Evolutionary conservation across 2,113 vertebrate genomes (phyloP), one percentile per base, ranked within the genome.

Genomic region (Varanus salvator): DNA sequence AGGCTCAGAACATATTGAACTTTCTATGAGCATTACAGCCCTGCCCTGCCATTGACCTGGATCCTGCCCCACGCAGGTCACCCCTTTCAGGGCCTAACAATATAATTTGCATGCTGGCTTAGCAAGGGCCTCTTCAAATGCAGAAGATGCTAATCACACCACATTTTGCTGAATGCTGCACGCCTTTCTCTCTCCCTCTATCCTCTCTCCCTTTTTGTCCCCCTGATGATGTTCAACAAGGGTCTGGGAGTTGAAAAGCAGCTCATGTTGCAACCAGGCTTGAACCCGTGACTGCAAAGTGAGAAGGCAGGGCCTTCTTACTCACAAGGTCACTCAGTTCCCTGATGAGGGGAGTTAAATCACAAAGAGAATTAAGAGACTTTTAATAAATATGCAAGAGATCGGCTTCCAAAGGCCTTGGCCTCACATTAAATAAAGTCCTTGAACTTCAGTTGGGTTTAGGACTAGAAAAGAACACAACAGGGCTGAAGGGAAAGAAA

Each of bases 41-140:
- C 82, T 82, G 94, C 92, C 94, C 95, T 34, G 90, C 83, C 0
- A 3, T 88, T 94, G 94, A 90, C 92, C 96, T 82, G 21, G 86
- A 72, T 86, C 87, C 92, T 84, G 93, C 64, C 21, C 54, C 0
- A 78, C 85, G 6, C 86, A 52, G 94, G 87, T 89, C 94, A 92
- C 57, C 0, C 90, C 91, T 90, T 31, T 91, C 92, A 94, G 87
- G 48, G 0, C 69, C 25, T 29, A 68, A 86, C 93, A 94, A 91
- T 80, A 92, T 74, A 90, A 1, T 27, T 69, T 78, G 21, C 92
- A 74, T 19, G 52, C 89, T 87, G 29, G 76, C 87, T 69, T 29
- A 71, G 6, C 64, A 38, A 44, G 64, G 90, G 83, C 92, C 66
- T 50, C 93, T 31, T 27, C 48, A 34, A n/a, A 87, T 0, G 0